Base-by-base conservation (phyloP, 2,888 invertebrate genomes). In the Harpalus rufipes region DNA sequence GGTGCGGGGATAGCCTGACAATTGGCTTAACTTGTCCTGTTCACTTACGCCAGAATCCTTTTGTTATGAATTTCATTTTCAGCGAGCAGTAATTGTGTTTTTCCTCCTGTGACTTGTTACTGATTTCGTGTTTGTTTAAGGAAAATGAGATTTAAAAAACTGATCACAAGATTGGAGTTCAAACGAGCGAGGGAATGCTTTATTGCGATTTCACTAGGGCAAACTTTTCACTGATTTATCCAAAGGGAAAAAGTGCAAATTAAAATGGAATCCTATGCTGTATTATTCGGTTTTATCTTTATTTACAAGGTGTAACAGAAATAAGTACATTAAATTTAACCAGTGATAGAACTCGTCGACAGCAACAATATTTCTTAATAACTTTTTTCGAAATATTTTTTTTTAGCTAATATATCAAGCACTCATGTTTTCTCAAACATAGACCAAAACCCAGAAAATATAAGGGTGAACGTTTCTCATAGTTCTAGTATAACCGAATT, bases 1-100 rank as follows among this genome's bases (percentile, higher is more conserved):
- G 87, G 87, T 88, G 86, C 82, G 74, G 58, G 84, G 86, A 86
- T 85, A 86, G 72, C 81, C 85, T 25, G 80, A 80, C 85, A 85
- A 85, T 85, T 85, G 85, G 85, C 85, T 85, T 85, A 85, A 85
- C 80, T 39, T 85, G 85, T 85, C 80, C 32, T 68, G 68, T 80
- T 58, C 85, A 80, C 59, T 85, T 85, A 72, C 59, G 18, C 39
- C 21, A 16, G 65, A 58, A 76, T 61, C 61, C 80, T 85, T 85
- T 68, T 80, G 80, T 80, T 79, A 41, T 68, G 59, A 80, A 85
- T 85, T 84, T 84, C 61, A 84, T 84, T 84, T 83, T 39, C 41
- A 14, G 18, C 16, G 44, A 41, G 68, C 39, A 1, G 44, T 74
- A 74, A 74, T 74, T 74, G 72, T 44, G 44, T 74, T 74, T 74